A percentile compares a stretch with the other conserved stretches of the same genome.
Evolutionary conservation across 2,113 vertebrate species (phyloP).

Genomic region (Blennius ocellaris): DNA sequence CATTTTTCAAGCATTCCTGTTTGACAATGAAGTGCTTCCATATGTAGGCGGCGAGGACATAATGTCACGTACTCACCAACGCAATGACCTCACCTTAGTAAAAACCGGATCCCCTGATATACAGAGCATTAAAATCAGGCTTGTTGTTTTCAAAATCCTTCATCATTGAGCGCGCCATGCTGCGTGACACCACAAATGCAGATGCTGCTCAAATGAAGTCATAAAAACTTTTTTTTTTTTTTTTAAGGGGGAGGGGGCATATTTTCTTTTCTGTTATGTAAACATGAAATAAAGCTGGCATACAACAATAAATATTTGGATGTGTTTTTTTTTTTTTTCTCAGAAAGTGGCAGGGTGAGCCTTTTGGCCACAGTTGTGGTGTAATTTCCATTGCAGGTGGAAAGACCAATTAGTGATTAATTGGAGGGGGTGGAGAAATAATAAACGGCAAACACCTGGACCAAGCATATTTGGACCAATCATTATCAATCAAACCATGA

Average conservation of each 20-base stretch:
- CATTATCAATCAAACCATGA: conserved; percentile 82
- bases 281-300: conserved; percentile 6
- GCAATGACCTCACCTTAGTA: conserved; percentile 32
- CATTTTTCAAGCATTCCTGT: conserved; percentile 33
- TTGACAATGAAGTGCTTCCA: conserved; percentile 40
- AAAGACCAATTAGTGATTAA: conserved; percentile 86
- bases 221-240: no score
- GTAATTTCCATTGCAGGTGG: conserved; percentile 79
- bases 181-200: not conserved
- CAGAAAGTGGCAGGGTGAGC: conserved; percentile 28
- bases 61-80: conserved; percentile 11
- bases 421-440: conserved; percentile 76
- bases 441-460: conserved; percentile 84
- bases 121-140: conserved; percentile 22
- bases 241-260: no score
- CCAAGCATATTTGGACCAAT: conserved; percentile 75
- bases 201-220: no score
- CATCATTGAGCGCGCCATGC: not conserved
- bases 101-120: conserved; percentile 2
- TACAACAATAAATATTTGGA: conserved; percentile 11
- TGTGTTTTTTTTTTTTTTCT: conserved; percentile 41
- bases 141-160: conserved; percentile 19
- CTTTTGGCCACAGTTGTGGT: conserved; percentile 63
- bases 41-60: conserved; percentile 18
- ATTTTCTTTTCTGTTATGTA: not conserved